Conservation (phyloP, 2,113 vertebrate species). For the Hystrix cristata region DNA sequence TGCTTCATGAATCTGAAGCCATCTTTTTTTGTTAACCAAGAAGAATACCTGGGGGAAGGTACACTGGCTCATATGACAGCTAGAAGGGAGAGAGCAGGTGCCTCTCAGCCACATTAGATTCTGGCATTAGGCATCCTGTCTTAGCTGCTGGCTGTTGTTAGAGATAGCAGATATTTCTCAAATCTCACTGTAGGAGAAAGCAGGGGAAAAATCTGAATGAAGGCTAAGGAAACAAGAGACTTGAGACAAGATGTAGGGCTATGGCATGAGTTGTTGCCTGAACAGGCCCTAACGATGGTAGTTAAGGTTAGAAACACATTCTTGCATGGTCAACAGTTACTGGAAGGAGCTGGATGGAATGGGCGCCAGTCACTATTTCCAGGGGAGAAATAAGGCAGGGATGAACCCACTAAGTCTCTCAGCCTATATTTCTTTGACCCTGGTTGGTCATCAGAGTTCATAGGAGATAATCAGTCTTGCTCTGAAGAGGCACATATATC, state of each 20-base stretch:
- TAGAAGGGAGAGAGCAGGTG: background rate
- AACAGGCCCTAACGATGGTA: background rate
- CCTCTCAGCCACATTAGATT: background rate
- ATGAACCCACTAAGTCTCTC: background rate
- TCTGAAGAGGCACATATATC: background rate
- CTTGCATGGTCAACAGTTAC: background rate
- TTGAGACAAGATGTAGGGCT: background rate
- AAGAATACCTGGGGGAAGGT: background rate
- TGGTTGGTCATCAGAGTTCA: background rate
- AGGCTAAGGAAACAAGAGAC: background rate
- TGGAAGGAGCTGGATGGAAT: background rate
- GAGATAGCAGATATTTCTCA: background rate
- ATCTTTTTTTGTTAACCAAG: background rate
- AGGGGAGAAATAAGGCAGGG: background rate
- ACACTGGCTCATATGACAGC: background rate
- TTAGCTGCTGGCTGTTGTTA: background rate
- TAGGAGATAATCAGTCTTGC: background rate
- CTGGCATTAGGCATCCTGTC: background rate
- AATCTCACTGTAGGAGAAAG: background rate
- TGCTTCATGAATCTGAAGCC: slow-evolving; percentile 25
- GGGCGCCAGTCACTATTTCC: background rate
- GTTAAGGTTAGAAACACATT: background rate
- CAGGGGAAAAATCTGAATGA: background rate
- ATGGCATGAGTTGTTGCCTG: background rate
- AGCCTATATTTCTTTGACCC: background rate